Evolutionary conservation across 2,888 invertebrate species (phyloP), one percentile per base, ranked within the genome.

Genomic region (Chironomus riparius): DNA sequence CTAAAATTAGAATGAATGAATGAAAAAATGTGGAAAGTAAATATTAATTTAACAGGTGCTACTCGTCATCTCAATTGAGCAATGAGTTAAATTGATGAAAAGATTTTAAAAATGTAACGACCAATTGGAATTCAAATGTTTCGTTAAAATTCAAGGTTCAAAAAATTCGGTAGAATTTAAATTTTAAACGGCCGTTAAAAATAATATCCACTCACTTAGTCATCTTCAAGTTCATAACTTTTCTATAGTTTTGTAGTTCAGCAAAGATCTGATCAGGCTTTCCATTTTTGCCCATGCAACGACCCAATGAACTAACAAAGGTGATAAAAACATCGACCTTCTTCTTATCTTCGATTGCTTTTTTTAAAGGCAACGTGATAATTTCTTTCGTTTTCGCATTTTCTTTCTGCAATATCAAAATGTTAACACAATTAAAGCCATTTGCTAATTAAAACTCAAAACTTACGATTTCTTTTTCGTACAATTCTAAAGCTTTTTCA

Each of bases 281-380:
- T 18, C 47, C 76, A 61, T 69, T 18, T 15, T 47, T 24, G 6
- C 68, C 76, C 18, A 24, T 24, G 3, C 21, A 69, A 0, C 76
- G 22, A 10, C 28, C 76, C 7, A 76, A 7, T 13, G 69, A 69
- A 22, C 69, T 61, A 6, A 76, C 76, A 56, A 76, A 38, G 4
- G 76, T 68, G 13, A 76, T 56, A 38, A 76, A 76, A 24, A 76
- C 69, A 38, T 76, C 76, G 7, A 76, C 69, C 21, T 76, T 76
- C n/a, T 50, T 76, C 28, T 69, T 69, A 56, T 76, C 76, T 68
- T 76, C 76, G n/a, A 24, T 15, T 18, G 76, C 68, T 18, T 76
- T 48, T 18, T 28, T 47, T 28, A 76, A 22, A 24, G 76, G 69
- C 7, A 69, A 21, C 12, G 24, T 21, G 50, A 76, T n/a, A 10